Evolutionary conservation across 2,113 vertebrate species (phyloP).

Genomic region (Muscicapa adusta): DNA sequence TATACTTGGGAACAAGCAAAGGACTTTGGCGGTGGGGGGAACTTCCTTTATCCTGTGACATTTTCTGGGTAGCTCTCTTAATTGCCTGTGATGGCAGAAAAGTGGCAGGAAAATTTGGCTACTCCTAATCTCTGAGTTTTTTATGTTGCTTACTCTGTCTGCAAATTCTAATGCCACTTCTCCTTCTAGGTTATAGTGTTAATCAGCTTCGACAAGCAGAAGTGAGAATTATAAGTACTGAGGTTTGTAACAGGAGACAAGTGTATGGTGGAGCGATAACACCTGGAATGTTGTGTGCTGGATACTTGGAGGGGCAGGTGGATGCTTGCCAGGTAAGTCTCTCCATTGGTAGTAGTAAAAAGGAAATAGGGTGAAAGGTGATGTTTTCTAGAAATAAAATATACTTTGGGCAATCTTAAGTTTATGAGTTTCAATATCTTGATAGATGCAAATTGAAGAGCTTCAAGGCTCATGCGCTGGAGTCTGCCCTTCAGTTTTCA

Average conservation of each 20-base stretch:
- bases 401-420: not conserved
- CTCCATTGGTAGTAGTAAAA: not conserved
- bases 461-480: not conserved
- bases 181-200: constrained; percentile 65
- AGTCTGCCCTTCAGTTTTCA: not conserved
- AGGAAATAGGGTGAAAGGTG: not conserved
- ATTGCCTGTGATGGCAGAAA: not conserved
- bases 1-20: not conserved
- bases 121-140: not conserved
- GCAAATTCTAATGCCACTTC: constrained; percentile 11
- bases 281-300: constrained; percentile 88
- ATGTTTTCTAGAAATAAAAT: not conserved
- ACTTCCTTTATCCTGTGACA: not conserved
- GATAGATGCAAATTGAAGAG: not conserved
- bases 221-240: constrained; percentile 87
- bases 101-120: not conserved
- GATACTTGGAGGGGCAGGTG: constrained; percentile 80
- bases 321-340: constrained; percentile 90
- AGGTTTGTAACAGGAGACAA: constrained; percentile 72
- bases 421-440: not conserved
- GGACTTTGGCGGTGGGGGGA: accelerated
- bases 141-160: not conserved
- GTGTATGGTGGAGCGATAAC: constrained; percentile 72
- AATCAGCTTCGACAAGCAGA: constrained; percentile 83
- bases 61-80: not conserved